A percentile compares a stretch with the other conserved stretches of the same genome.
These are phyloP conservation scores for Diplodus puntazzo DNA, from an alignment of 2,797 vertebrate genomes.

Conservation along the genomic window DNA sequence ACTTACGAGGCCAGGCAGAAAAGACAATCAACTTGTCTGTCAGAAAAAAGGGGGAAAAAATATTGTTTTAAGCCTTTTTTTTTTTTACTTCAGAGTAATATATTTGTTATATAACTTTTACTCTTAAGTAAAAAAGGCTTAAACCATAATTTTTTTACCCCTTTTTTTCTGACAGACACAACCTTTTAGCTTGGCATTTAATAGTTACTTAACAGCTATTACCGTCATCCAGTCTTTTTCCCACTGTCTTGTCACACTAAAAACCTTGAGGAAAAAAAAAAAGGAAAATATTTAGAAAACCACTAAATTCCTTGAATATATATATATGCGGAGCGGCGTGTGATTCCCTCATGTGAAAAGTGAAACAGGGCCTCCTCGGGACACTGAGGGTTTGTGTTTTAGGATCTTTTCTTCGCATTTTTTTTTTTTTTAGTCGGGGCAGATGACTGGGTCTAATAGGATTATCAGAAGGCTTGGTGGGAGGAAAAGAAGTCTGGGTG, in stretches of 20 bases:
- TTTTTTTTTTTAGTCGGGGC: slow-evolving; percentile 50
- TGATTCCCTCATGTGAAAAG: slow-evolving; percentile 9
- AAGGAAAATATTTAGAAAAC: not conserved
- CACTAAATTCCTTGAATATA: too few relatives aligned
- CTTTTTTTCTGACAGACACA: not conserved
- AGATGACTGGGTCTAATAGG: slow-evolving; percentile 80
- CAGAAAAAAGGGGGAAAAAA: too few relatives aligned
- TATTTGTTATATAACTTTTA: not conserved
- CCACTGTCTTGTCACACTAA: slow-evolving; percentile 4
- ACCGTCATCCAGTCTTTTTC: slow-evolving; percentile 5
- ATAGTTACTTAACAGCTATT: slow-evolving; percentile 5
- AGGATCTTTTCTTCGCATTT: slow-evolving; percentile 62
- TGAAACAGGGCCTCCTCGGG: slow-evolving; percentile 15
- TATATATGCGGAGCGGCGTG: not conserved
- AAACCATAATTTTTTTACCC: not conserved
- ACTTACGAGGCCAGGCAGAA: not conserved
- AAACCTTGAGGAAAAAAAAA: not conserved
- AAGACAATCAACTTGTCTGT: not conserved
- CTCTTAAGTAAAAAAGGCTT: slow-evolving; percentile 6
- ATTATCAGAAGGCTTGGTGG: slow-evolving; percentile 71
- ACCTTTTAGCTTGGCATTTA: slow-evolving; percentile 13
- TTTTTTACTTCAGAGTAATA: not conserved
- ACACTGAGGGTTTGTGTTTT: slow-evolving; percentile 46
- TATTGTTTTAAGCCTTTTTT: too few relatives aligned
- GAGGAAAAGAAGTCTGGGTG: slow-evolving; percentile 22